These are phyloP conservation scores for Rana temporaria DNA, from an alignment of 2,113 vertebrate species.

Conservation along the genomic window DNA sequence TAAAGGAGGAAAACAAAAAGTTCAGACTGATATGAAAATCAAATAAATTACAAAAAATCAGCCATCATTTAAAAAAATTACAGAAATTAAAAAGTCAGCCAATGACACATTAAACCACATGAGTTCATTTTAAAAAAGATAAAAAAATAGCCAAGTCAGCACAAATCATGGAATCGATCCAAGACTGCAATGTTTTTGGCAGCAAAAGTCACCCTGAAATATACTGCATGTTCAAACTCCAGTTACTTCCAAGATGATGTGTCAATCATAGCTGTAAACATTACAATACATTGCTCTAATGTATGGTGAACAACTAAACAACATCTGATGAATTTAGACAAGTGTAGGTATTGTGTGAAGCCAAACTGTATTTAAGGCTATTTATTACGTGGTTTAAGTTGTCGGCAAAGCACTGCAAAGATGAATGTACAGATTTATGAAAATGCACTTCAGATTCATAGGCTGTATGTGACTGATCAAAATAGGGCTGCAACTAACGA, in stretches of 20 bases:
- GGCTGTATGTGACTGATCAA: too few species aligned
- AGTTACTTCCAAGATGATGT: background rate
- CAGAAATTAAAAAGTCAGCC: background rate
- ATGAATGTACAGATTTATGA: conserved; percentile 1
- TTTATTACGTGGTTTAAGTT: conserved; percentile 6
- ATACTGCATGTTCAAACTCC: background rate
- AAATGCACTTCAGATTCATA: background rate
- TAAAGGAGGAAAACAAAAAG: background rate
- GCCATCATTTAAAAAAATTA: background rate
- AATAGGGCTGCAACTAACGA: too few species aligned
- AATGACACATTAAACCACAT: background rate
- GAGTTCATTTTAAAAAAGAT: background rate
- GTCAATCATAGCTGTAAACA: conserved; percentile 7
- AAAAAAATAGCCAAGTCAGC: background rate
- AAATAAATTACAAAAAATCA: too few species aligned
- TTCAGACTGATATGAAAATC: background rate
- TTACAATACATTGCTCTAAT: conserved; percentile 6
- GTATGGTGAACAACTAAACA: conserved; percentile 9
- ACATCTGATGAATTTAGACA: conserved; percentile 17
- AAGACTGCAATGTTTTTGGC: conserved; percentile 18
- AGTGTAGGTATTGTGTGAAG: background rate
- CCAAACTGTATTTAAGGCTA: background rate
- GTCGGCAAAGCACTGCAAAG: background rate
- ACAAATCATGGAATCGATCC: background rate
- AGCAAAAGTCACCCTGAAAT: conserved; percentile 18